phyloP scores from a whole-genome alignment of 2,113 vertebrate species.

The Pimephales promelas region DNA sequence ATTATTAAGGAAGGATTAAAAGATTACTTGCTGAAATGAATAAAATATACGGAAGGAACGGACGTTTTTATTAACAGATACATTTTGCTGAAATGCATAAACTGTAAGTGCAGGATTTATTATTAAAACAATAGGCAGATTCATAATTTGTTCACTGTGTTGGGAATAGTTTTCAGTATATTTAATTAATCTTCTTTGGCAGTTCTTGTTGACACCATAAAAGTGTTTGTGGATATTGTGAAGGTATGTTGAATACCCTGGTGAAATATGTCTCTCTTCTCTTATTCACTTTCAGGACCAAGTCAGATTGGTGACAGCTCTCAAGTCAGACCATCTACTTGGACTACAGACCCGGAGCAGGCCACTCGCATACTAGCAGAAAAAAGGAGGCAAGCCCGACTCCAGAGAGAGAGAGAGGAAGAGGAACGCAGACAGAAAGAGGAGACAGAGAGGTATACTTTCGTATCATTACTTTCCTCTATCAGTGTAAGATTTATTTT shows the following conservation, averaged over 20 bases:
- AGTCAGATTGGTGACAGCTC: slow-evolving; percentile 36
- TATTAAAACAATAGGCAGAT: slow-evolving; percentile 45
- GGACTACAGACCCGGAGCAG: slow-evolving; percentile 87
- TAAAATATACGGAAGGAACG: no score
- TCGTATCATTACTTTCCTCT: background rate
- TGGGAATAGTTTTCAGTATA: slow-evolving; percentile 33
- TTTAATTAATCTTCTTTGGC: slow-evolving; percentile 67
- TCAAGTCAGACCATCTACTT: slow-evolving; percentile 73
- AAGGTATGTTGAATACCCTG: background rate
- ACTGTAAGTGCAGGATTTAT: slow-evolving; percentile 37
- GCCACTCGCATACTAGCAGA: slow-evolving; percentile 87
- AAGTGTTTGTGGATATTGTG: background rate
- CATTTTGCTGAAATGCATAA: slow-evolving; percentile 37
- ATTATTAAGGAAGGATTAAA: no score
- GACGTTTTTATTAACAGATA: no score
- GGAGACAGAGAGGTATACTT: slow-evolving; percentile 82
- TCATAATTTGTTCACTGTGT: slow-evolving; percentile 32
- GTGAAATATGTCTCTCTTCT: background rate
- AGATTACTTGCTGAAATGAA: no score
- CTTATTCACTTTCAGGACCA: slow-evolving; percentile 9
- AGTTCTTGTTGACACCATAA: slow-evolving; percentile 55
- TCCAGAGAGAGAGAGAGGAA: slow-evolving; percentile 87
- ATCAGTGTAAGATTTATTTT: background rate
- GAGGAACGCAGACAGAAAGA: slow-evolving; percentile 80
- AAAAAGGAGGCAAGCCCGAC: slow-evolving; percentile 87